Percentiles rank a stretch among this genome's conserved stretches.
Conservation (phyloP, 2,797 vertebrate genomes). For the Pangasius mekongensis region DNA sequence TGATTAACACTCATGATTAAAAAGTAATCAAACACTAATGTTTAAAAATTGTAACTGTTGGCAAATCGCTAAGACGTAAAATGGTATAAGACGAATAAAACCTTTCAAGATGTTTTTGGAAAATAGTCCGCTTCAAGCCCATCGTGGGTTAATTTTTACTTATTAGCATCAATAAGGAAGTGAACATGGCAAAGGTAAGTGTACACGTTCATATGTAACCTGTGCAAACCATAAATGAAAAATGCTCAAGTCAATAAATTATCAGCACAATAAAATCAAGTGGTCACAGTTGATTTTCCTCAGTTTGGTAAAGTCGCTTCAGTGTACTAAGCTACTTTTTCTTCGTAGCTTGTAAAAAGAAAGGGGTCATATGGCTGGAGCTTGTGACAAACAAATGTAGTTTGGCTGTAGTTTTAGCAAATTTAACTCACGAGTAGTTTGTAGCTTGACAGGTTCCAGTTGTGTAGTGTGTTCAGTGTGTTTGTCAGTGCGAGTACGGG, state of each 20-base stretch:
- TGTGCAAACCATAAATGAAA: not conserved
- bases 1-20: not conserved
- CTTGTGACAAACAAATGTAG: too few species aligned
- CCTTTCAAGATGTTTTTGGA: not conserved
- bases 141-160: not conserved
- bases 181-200: not conserved
- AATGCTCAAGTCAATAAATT: not conserved
- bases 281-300: not conserved
- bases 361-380: too few species aligned
- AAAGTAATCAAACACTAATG: not conserved
- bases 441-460: not conserved
- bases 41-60: not conserved
- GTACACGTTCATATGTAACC: not conserved
- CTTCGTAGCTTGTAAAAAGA: not conserved
- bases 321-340: not conserved
- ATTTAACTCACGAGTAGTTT: not conserved
- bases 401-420: too few species aligned
- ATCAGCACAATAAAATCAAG: not conserved
- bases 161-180: not conserved
- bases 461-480: not conserved
- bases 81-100: not conserved
- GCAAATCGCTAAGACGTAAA: not conserved
- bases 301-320: not conserved
- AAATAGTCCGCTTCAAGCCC: not conserved
- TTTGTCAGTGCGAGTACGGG: conserved; percentile 1